Percentiles rank a stretch among this genome's conserved stretches.
These are phyloP conservation scores for Sarcoramphus papa DNA, from an alignment of 2,797 vertebrate species.

Conservation along the genomic window DNA sequence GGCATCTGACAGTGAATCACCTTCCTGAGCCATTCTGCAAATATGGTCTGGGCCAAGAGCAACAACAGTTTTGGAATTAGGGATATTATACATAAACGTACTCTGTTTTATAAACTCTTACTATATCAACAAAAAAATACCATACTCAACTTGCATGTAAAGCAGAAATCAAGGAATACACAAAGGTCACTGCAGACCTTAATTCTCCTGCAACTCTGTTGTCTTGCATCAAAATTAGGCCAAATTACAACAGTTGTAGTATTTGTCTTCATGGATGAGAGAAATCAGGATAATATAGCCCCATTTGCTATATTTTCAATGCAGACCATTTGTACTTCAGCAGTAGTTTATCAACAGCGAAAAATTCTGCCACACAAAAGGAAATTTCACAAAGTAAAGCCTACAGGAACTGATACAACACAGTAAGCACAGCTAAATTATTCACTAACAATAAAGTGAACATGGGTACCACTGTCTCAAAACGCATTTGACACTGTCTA, in stretches of 20 bases:
- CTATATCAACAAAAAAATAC: not conserved
- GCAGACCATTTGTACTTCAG: not conserved
- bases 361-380: not conserved
- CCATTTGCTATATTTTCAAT: not conserved
- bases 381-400: not conserved
- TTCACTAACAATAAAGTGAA: not conserved
- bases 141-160: not conserved
- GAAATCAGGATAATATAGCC: not conserved
- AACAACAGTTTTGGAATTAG: not conserved
- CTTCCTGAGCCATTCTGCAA: not conserved
- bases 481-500: not conserved
- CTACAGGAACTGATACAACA: not conserved
- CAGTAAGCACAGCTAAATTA: not conserved
- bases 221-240: not conserved
- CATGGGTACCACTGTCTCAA: not conserved
- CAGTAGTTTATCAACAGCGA: not conserved
- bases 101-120: not conserved
- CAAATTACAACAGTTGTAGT: not conserved
- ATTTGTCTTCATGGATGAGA: conserved; percentile 7
- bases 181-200: not conserved
- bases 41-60: not conserved
- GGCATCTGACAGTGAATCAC: not conserved
- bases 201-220: not conserved
- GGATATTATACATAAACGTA: not conserved
- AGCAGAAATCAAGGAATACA: not conserved